Evolutionary conservation across 2,797 vertebrate genomes (phyloP).

Genomic region (Anableps anableps): DNA sequence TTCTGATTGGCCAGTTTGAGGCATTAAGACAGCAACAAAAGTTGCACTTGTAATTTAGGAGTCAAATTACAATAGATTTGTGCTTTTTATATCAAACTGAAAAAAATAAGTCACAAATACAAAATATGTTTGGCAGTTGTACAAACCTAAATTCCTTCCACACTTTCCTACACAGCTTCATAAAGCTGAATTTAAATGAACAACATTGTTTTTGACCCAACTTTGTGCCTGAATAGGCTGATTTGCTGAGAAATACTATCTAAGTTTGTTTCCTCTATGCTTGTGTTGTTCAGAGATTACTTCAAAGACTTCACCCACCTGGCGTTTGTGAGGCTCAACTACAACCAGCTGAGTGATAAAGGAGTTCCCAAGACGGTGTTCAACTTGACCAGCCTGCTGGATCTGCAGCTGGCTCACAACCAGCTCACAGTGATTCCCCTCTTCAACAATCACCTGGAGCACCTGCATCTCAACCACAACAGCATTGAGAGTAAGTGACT

Average conservation of each 20-base stretch:
- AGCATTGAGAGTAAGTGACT: constrained; percentile 89
- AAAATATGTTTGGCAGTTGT: not conserved
- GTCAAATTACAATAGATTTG: too few relatives aligned
- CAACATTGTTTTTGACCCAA: not conserved
- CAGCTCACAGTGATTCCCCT: constrained; percentile 87
- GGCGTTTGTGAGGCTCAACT: constrained; percentile 92
- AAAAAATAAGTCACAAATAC: not conserved
- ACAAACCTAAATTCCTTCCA: not conserved
- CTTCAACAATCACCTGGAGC: constrained; percentile 90
- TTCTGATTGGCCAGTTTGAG: too few relatives aligned
- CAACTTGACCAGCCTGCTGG: constrained; percentile 91
- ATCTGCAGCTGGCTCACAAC: constrained; percentile 95
- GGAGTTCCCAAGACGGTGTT: constrained; percentile 92
- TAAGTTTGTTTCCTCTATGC: not conserved
- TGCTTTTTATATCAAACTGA: not conserved
- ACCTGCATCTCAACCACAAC: constrained; percentile 97
- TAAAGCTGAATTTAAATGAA: not conserved
- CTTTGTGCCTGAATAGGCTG: not conserved
- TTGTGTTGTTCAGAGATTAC: constrained; percentile 78
- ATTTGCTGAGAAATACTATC: constrained; percentile 5
- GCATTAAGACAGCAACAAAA: too few relatives aligned
- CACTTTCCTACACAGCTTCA: not conserved
- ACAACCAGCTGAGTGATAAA: constrained; percentile 92
- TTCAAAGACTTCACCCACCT: constrained; percentile 90
- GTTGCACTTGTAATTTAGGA: too few relatives aligned